A percentile compares a stretch with the other conserved stretches of the same genome.
These are phyloP conservation scores for Nannoperca obscura DNA, from an alignment of 2,797 vertebrate genomes.

Conservation along the genomic window DNA sequence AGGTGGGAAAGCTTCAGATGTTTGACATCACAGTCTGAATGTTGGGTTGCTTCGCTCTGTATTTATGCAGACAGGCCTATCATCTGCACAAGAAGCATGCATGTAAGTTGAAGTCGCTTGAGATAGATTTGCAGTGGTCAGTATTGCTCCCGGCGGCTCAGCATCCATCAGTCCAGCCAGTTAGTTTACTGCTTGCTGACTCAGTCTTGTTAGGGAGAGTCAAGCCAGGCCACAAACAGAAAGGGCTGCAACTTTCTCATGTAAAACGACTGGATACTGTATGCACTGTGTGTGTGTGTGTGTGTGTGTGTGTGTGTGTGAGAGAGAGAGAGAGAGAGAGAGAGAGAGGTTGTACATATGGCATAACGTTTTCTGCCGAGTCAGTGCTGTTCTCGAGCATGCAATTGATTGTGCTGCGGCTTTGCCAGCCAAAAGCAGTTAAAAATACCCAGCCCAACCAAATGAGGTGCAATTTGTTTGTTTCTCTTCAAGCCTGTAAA, in stretches of 20 bases:
- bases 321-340: not conserved
- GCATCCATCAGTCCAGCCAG: conserved; percentile 30
- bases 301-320: conserved; percentile 10
- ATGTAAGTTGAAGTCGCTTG: conserved; percentile 8
- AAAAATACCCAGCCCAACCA: conserved; percentile 82
- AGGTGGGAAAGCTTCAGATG: conserved; percentile 30
- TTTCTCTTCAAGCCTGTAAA: conserved; percentile 86
- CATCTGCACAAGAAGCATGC: not conserved
- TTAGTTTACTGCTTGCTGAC: conserved; percentile 67
- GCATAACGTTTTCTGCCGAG: conserved; percentile 70
- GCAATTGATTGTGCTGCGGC: conserved; percentile 80
- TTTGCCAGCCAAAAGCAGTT: conserved; percentile 82
- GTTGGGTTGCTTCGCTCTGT: not conserved
- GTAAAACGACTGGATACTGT: conserved; percentile 73
- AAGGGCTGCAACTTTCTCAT: conserved; percentile 65
- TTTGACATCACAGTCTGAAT: not conserved
- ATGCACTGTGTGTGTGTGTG: conserved; percentile 13
- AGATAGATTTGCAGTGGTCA: conserved; percentile 25
- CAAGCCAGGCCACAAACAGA: conserved; percentile 72
- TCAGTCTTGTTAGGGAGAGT: conserved; percentile 67
- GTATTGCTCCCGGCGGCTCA: conserved; percentile 23
- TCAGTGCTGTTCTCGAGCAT: conserved; percentile 75
- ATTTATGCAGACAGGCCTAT: not conserved
- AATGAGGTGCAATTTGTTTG: conserved; percentile 89
- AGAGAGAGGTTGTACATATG: conserved; percentile 33